Base-by-base conservation (phyloP, 1,140 invertebrate genomes). In the Cydia splendana region DNA sequence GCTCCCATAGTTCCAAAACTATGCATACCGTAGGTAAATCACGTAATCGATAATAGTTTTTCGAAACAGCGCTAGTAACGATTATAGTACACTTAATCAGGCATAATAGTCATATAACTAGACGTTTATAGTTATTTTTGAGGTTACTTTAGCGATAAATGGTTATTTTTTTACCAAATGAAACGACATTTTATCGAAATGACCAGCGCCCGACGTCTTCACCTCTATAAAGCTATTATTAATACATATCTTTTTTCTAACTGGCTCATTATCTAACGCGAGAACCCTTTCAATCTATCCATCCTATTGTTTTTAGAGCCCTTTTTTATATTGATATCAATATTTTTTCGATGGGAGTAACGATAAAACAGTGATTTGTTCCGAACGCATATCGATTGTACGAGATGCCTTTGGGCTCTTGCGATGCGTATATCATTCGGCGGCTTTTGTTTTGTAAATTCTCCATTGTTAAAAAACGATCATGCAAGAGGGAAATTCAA, bases 301-400 rank as follows among this genome's bases (percentile, higher is more conserved):
- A 82, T 85, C 86, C 90, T 90, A 92, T 93, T 93, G 91, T 93
- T 93, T 93, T 92, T 93, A 81, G 85, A 86, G 82, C 86, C 83
- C 87, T 91, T 93, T 92, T 85, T 93, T 93, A 83, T 88, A 81
- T 89, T 89, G 90, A 92, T 93, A 91, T 91, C 87, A 89, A 91
- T 91, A 89, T 91, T 93, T 93, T 91, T 91, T 91, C 88, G 90
- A 93, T 93, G 79, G 83, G 79, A 81, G 87, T 85, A 84, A 80
- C 86, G 91, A 93, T 93, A 93, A 93, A 91, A 88, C 84, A 86
- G 90, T 91, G 91, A 93, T 93, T 93, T 91, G 91, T 91, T 89
- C 90, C 75, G 82, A 87, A 85, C 80, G 87, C 89, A 91, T 92
- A 92, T 89, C 86, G 85, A 85, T 78, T 78, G 82, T 80, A 80